Evolutionary conservation across 2,113 vertebrate species (phyloP), one percentile per base, ranked within the genome.

Genomic region (Chiloscyllium plagiosum): DNA sequence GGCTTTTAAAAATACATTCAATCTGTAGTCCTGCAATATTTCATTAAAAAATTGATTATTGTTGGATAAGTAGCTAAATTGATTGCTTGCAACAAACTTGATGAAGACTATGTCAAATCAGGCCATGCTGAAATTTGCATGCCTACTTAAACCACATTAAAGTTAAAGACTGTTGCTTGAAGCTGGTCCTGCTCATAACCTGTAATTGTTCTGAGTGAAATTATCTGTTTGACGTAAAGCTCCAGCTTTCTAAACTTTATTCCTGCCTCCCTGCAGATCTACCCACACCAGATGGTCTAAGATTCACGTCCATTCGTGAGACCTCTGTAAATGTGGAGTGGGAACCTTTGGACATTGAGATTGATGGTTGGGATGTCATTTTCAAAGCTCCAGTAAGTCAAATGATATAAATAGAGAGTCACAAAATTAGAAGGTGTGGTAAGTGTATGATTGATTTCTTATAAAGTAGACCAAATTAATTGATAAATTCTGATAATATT

Each of bases 291-390:
- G 99, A 99, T 96, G 99, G 99, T 50, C 97, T 99, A 68, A 99
- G 97, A 96, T 99, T 99, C 97, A 99, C 99, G 97, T 98, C 99
- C 15, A 98, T 99, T 66, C 98, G 97, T 96, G 99, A 99, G 97
- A 98, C 99, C 0, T 98, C 99, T 0, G 98, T 99, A 83, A 98
- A 99, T 96, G 99, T 99, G 96, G 98, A 99, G 96, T 99, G 99
- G 99, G 99, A 99, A 95, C 98, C 99, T 65, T 96, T 99, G 96
- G 98, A 99, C 96, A 98, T 99, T 6, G 97, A 98, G 52, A 99
- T 99, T 70, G 99, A 99, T 96, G 98, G 98, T 1, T 99, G 99
- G 99, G 99, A 99, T 97, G 98, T 99, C 96, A 98, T 99, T 96
- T 99, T 99, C 97, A 98, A 97, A 96, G 99, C 99, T 94, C 98